These are phyloP conservation scores for Corynorhinus townsendii DNA, from an alignment of 2,113 vertebrate species.

Conservation along the genomic window DNA sequence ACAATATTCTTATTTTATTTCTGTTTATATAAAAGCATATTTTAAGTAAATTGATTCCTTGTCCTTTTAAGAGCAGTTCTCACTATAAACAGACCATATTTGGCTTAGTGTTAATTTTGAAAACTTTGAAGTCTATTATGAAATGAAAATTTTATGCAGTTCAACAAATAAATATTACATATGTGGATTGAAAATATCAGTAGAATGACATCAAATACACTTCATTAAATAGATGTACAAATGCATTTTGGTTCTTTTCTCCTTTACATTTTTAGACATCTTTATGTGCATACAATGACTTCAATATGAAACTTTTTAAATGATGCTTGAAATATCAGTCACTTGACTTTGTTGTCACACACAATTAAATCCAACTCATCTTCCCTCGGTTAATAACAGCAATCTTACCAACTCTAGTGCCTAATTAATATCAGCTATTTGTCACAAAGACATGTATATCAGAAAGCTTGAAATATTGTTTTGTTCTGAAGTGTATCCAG, in stretches of 20 bases:
- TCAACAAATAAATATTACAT: slow-evolving; percentile 81
- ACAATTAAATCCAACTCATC: slow-evolving; percentile 99
- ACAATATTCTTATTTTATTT: neutral
- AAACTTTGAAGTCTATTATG: slow-evolving; percentile 72
- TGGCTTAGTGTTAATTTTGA: slow-evolving; percentile 65
- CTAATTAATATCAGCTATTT: slow-evolving; percentile 99
- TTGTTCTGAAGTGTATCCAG: slow-evolving; percentile 82
- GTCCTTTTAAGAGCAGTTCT: neutral
- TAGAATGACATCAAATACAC: slow-evolving; percentile 88
- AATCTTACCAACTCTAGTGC: slow-evolving; percentile 98
- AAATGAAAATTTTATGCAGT: slow-evolving; percentile 74
- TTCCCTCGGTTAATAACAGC: slow-evolving; percentile 99
- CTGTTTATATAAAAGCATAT: neutral
- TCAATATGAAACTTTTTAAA: slow-evolving; percentile 99
- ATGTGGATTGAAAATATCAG: slow-evolving; percentile 69
- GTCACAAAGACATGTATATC: slow-evolving; percentile 99
- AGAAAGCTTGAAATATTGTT: slow-evolving; percentile 90
- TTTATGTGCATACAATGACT: slow-evolving; percentile 99
- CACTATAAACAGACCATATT: neutral
- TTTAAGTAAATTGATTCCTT: slow-evolving; percentile 11
- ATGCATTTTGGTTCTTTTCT: slow-evolving; percentile 88
- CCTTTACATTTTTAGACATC: slow-evolving; percentile 98
- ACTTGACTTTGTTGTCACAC: slow-evolving; percentile 99
- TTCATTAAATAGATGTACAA: slow-evolving; percentile 86
- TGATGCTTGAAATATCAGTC: slow-evolving; percentile 99